Percentiles rank a stretch among this genome's conserved stretches.
Evolutionary conservation across 2,888 invertebrate genomes (phyloP).

Genomic region (Calameuta pallipes): DNA sequence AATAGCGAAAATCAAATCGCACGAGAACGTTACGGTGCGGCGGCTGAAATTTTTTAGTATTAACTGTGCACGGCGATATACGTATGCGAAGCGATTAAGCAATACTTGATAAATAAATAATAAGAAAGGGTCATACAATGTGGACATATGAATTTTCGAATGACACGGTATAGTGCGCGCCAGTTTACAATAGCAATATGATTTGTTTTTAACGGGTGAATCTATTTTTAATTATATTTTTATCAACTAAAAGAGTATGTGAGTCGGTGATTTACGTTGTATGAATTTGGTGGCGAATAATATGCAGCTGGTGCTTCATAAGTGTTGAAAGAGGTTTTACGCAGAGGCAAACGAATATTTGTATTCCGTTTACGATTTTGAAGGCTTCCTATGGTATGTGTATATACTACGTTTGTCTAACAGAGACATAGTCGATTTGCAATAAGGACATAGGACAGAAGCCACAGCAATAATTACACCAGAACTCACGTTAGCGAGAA

Average conservation of each 20-base stretch:
- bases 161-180: background rate
- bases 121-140: background rate
- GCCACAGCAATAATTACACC: conserved; percentile 20
- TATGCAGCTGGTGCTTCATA: background rate
- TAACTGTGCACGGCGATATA: background rate
- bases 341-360: background rate
- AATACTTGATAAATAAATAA: background rate
- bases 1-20: background rate
- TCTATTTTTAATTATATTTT: background rate
- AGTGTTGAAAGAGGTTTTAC: background rate
- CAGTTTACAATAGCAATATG: background rate
- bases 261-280: background rate
- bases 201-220: background rate
- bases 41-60: background rate
- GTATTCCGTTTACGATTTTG: background rate
- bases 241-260: background rate
- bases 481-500: conserved; percentile 22
- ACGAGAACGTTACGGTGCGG: background rate
- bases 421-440: background rate
- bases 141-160: background rate
- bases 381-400: background rate
- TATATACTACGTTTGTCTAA: background rate
- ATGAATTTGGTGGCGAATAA: too few species aligned
- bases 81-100: background rate
- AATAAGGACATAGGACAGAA: conserved; percentile 10